Evolutionary conservation across 2,113 vertebrate species (phyloP).

Genomic region (Cochlearius cochlearius): DNA sequence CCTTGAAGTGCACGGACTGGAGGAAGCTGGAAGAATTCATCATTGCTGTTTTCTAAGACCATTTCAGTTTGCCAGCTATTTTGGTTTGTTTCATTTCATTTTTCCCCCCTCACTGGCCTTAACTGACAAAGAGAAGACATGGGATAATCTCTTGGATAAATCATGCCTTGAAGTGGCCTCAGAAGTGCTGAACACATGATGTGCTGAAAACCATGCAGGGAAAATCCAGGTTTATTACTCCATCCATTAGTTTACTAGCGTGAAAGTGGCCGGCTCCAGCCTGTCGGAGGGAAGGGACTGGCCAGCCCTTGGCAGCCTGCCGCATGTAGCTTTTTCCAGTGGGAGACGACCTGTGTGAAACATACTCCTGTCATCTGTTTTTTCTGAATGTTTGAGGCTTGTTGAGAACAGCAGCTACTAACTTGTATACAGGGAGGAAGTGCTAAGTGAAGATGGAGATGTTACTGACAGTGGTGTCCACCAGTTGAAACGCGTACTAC

Average conservation of each 20-base stretch:
- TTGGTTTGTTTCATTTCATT: not conserved
- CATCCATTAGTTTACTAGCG: not conserved
- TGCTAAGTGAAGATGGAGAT: not conserved
- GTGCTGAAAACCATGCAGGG: not conserved
- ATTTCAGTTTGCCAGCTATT: not conserved
- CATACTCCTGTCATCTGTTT: not conserved
- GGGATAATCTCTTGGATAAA: not conserved
- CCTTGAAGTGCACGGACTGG: not conserved
- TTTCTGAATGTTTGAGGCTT: not conserved
- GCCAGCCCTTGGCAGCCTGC: not conserved
- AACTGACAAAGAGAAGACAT: not conserved
- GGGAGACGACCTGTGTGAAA: not conserved
- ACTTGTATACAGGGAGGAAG: not conserved
- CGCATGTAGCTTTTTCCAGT: not conserved
- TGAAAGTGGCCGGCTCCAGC: not conserved
- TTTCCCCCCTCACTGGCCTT: not conserved
- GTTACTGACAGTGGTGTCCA: not conserved
- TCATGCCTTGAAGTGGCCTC: not conserved
- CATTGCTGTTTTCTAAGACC: not conserved
- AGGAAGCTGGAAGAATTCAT: not conserved
- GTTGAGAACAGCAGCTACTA: not conserved
- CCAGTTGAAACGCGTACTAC: not conserved
- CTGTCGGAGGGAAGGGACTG: not conserved
- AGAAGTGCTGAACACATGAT: not conserved
- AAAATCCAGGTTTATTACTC: not conserved